Percentiles rank a stretch among this genome's conserved stretches.
These are phyloP conservation scores for Esox niger DNA, from an alignment of 2,113 vertebrate genomes.

Conservation along the genomic window DNA sequence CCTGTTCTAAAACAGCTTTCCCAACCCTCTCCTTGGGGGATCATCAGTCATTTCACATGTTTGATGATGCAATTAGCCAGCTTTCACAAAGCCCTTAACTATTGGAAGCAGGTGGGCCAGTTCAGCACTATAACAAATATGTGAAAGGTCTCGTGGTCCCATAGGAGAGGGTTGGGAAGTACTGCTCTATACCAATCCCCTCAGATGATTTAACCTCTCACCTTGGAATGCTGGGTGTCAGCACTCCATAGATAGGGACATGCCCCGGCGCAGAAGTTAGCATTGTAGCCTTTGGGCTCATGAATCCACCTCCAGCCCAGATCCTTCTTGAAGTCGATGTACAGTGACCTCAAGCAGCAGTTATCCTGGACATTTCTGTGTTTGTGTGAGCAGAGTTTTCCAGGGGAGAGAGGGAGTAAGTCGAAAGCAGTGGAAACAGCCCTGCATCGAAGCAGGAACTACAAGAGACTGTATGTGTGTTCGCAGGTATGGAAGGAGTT, in stretches of 20 bases:
- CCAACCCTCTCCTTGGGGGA: too few species aligned
- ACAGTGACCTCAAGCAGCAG: slow-evolving; percentile 76
- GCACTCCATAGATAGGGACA: slow-evolving; percentile 81
- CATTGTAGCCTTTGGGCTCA: slow-evolving; percentile 76
- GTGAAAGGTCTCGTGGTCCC: too few species aligned
- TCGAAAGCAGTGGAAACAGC: not conserved
- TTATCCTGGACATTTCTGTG: slow-evolving; percentile 75
- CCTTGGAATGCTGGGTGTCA: slow-evolving; percentile 77
- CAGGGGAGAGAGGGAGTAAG: not conserved
- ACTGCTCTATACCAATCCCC: too few species aligned
- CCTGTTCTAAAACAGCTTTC: too few species aligned
- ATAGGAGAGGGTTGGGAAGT: too few species aligned
- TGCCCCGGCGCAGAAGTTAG: slow-evolving; percentile 77
- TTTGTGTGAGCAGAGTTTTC: not conserved
- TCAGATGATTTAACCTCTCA: slow-evolving; percentile 27
- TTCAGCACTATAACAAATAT: too few species aligned
- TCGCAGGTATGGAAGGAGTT: not conserved
- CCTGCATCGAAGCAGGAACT: not conserved
- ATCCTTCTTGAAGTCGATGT: slow-evolving; percentile 77
- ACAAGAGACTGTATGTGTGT: not conserved
- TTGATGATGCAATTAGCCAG: too few species aligned
- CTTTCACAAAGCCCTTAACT: too few species aligned
- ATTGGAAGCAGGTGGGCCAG: too few species aligned
- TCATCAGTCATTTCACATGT: too few species aligned
- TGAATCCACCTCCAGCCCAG: slow-evolving; percentile 79